Base-by-base conservation (phyloP, 2,797 vertebrate species). In the Leuciscus waleckii region DNA sequence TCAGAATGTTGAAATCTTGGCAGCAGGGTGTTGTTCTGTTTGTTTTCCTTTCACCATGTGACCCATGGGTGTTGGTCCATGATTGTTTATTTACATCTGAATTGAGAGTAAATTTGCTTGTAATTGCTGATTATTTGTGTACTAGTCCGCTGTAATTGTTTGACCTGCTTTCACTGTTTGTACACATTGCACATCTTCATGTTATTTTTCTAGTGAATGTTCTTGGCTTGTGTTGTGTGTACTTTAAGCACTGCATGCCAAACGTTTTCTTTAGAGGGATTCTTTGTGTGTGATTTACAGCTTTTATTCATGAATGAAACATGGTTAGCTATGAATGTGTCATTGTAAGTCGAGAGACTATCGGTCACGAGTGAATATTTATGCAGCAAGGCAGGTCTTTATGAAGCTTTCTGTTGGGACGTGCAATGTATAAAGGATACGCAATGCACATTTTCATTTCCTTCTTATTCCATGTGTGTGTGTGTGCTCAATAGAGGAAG, bases 241-340 rank as follows among this genome's bases (percentile, higher is more conserved):
- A 10, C 23, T 74, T 74, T 26, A 65, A 71, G 37, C 19, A 9
- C 51, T 43, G 41, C 37, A 54, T 76, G 11, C 54, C 41, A 54
- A 83, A 68, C 29, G 8, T 83, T 68, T 67, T 54, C 61, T 41
- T 54, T 76, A 39, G 19, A 49, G 63, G 21, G 32, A 19, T 69
- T 70, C 67, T 41, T 17, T 68, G 43, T 10, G n/a, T 51, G 43
- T 71, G 71, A 51, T 67, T 68, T 77, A 77, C 17, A 76, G 16
- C 61, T 39, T 23, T 41, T 68, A 67, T 54, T 67, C 46, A 37
- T 83, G 58, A 67, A 68, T 77, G 46, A 56, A 83, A 81, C 79
- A 81, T 41, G 23, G 39, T 65, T 49, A 32, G 43, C 76, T 77
- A 23, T 83, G 46, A 83, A 76, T 85, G 84, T 87, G 87, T 81